Evolutionary conservation across 1,140 invertebrate genomes (phyloP).

Genomic region (Eueides isabella): DNA sequence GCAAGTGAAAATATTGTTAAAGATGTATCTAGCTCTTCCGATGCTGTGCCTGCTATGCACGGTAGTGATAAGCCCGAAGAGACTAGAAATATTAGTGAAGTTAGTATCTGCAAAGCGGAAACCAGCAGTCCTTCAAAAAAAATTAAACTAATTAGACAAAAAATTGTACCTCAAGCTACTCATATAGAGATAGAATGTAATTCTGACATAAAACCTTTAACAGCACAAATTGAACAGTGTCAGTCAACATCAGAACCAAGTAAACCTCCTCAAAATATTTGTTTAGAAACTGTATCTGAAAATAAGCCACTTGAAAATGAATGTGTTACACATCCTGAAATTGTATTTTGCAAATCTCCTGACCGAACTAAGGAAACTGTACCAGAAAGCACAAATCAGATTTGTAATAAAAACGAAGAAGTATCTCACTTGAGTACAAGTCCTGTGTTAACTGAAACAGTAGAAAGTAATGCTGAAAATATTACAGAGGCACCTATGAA

Average conservation of each 20-base stretch:
- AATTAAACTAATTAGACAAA: constrained; percentile 77
- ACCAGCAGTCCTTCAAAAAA: constrained; percentile 71
- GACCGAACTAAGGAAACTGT: constrained; percentile 15
- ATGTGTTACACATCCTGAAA: constrained; percentile 32
- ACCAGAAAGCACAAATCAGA: constrained; percentile 29
- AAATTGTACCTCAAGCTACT: constrained; percentile 52
- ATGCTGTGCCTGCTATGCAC: constrained; percentile 66
- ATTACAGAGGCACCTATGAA: constrained; percentile 26
- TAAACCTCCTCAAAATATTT: neutral
- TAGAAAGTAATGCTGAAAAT: neutral
- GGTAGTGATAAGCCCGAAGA: constrained; percentile 70
- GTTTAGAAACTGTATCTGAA: constrained; percentile 40
- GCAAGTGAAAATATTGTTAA: constrained; percentile 65
- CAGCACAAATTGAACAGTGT: constrained; percentile 59
- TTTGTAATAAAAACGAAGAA: constrained; percentile 28
- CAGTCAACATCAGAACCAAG: constrained; percentile 60
- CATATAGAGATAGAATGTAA: constrained; percentile 43
- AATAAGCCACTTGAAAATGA: constrained; percentile 20
- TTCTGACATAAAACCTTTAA: constrained; percentile 36
- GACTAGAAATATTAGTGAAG: constrained; percentile 74
- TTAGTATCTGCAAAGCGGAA: constrained; percentile 78
- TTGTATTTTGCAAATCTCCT: constrained; percentile 11
- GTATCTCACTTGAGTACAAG: constrained; percentile 24
- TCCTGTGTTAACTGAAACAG: neutral
- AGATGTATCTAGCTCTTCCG: constrained; percentile 78